Evolutionary conservation across 2,797 vertebrate genomes (phyloP), one percentile per base, ranked within the genome.

Genomic region (Distichodus sexfasciatus): DNA sequence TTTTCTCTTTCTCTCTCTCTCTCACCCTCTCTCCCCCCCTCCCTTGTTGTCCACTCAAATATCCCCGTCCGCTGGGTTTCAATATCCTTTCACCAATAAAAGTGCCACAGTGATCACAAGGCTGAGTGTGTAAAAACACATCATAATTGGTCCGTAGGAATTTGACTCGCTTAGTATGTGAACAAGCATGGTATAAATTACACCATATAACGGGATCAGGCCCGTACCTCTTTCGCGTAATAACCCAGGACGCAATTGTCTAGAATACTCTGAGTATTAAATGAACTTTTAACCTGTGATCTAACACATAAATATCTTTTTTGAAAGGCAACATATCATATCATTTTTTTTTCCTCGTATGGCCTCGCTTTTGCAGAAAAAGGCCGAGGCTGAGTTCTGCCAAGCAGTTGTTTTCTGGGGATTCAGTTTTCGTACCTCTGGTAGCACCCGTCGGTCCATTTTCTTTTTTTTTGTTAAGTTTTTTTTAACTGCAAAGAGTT

Each of bases 61-160:
- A 66, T 7, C 21, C 46, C 36, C 58, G 63, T 15, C 17, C 46
- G 38, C 60, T 66, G 46, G 47, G 53, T 83, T 85, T 88, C 82
- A 76, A 75, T 76, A 71, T 75, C 58, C 74, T 72, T 62, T 33
- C 28, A 74, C 75, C 79, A 81, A 84, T 85, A 86, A 87, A 89
- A 78, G 67, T 79, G 72, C 64, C 76, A 76, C 65, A 77, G 67
- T 79, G 75, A 79, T 77, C 79, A 46, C 50, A 19, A 57, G 79
- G 71, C n/a, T n/a, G n/a, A n/a, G n/a, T 75, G 65, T 75, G 38
- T 67, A 74, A 81, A 78, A 71, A 65, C 17, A 54, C 60, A 33
- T 43, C 61, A 77, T 66, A 74, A 73, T 36, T 74, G 77, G 23
- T 29, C 24, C 31, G 33, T 41, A 28, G 61, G 72, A 85, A 80